Conservation (phyloP, 2,113 vertebrate genomes). For the Monopterus albus region DNA sequence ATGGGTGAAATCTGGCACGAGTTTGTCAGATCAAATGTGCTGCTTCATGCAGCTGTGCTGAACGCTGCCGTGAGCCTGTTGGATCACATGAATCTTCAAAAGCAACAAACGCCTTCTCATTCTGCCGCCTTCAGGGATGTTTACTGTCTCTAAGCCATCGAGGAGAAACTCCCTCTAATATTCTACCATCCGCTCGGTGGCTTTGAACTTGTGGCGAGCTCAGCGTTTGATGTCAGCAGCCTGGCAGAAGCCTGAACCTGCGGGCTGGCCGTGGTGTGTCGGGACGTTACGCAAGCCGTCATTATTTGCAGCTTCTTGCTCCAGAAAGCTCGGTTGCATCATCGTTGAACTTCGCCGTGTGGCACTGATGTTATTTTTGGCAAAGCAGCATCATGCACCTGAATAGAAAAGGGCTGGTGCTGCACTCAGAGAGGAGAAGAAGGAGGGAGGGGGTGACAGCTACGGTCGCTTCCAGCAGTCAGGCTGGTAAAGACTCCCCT, state of each 20-base stretch:
- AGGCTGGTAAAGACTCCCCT: conserved; percentile 4
- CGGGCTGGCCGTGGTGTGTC: conserved; percentile 38
- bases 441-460: neutral
- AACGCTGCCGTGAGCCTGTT: neutral
- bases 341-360: conserved; percentile 55
- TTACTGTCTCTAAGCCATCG: conserved; percentile 3
- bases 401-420: conserved; percentile 43
- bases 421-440: neutral
- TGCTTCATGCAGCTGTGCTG: neutral
- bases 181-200: neutral
- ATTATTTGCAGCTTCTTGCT: conserved; percentile 64
- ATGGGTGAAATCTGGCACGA: no score
- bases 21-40: neutral
- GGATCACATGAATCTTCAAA: conserved; percentile 11
- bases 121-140: conserved; percentile 1
- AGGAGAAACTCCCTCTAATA: conserved; percentile 38
- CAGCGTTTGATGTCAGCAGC: conserved; percentile 45
- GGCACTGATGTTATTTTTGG: conserved; percentile 66
- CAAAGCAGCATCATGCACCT: conserved; percentile 49
- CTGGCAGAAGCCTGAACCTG: conserved; percentile 17
- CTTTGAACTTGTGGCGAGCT: conserved; percentile 38
- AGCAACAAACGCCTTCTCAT: neutral
- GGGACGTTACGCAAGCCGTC: conserved; percentile 75
- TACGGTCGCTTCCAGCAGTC: no score
- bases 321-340: conserved; percentile 63